phyloP scores from a whole-genome alignment of 1,140 invertebrate genomes.

The Zeugodacus cucurbitae region DNA sequence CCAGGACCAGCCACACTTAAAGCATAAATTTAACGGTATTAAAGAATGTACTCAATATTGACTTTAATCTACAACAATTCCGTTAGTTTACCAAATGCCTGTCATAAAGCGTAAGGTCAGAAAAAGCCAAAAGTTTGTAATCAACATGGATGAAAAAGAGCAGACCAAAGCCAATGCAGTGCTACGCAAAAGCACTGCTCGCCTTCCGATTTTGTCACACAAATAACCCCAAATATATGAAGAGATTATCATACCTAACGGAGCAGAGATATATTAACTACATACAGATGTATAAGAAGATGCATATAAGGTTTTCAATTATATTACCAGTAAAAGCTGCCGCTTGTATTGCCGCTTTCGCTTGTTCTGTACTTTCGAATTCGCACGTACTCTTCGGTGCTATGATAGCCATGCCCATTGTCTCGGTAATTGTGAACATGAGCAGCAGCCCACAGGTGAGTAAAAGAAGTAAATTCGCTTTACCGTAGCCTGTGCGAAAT shows the following conservation, averaged over 20 bases:
- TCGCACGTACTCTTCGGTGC: slow-evolving; percentile 51
- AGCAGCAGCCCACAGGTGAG: background rate
- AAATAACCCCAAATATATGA: slow-evolving; percentile 69
- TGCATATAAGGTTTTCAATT: no score
- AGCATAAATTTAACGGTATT: no score
- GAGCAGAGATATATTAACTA: background rate
- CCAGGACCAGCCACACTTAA: slow-evolving; percentile 66
- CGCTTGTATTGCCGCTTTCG: background rate
- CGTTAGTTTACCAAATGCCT: background rate
- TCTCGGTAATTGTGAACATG: slow-evolving; percentile 43
- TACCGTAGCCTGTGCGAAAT: background rate
- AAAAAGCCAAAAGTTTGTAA: slow-evolving; percentile 69
- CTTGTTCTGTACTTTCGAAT: slow-evolving; percentile 48
- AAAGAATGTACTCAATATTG: background rate
- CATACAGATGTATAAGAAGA: background rate
- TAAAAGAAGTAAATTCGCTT: background rate
- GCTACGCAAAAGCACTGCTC: slow-evolving; percentile 66
- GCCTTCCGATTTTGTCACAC: slow-evolving; percentile 67
- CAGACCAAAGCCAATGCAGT: slow-evolving; percentile 53
- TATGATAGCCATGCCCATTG: slow-evolving; percentile 46
- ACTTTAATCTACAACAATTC: background rate
- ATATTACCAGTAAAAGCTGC: background rate
- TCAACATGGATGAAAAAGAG: slow-evolving; percentile 67
- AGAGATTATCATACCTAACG: slow-evolving; percentile 54
- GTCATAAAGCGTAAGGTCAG: slow-evolving; percentile 33